These are phyloP conservation scores for Diploptera punctata DNA, from an alignment of 2,888 invertebrate genomes.

Conservation along the genomic window DNA sequence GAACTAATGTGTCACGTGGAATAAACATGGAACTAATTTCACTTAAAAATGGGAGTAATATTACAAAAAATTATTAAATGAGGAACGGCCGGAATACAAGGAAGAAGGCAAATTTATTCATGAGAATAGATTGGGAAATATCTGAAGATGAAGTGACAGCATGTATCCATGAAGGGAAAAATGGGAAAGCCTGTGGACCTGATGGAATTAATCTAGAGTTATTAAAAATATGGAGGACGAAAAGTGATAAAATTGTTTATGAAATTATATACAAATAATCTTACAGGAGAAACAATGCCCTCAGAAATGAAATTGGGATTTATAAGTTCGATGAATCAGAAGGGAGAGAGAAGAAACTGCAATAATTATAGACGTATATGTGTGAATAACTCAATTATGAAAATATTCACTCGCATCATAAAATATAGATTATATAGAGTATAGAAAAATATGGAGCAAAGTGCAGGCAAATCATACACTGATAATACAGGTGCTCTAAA, in stretches of 20 bases:
- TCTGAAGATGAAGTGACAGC: no score
- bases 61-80: no score
- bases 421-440: neutral
- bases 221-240: neutral
- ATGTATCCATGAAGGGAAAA: no score
- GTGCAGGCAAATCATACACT: neutral
- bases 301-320: no score
- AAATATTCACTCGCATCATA: no score
- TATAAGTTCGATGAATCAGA: neutral
- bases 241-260: neutral
- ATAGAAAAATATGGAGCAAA: neutral
- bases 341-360: neutral
- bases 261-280: neutral
- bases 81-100: no score
- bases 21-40: neutral
- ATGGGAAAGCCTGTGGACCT: no score
- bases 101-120: no score
- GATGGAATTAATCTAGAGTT: neutral
- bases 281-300: no score
- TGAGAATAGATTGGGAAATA: no score
- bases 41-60: neutral
- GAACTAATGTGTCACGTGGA: neutral
- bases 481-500: neutral
- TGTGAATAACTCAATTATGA: no score
- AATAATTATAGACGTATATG: neutral